Evolutionary conservation across 2,797 vertebrate species (phyloP).

Genomic region (Argya squamiceps): DNA sequence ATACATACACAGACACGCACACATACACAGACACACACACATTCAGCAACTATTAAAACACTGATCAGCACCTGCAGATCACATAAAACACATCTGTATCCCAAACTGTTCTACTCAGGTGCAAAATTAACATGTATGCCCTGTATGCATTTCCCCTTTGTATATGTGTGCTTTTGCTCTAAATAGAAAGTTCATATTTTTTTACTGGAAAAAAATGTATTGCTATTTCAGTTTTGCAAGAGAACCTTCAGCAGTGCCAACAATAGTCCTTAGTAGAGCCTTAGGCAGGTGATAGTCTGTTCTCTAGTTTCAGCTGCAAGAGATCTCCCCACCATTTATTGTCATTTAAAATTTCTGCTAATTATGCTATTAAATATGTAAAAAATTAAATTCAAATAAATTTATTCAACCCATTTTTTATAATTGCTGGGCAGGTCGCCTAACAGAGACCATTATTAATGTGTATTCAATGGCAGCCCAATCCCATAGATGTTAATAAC

Average conservation of each 20-base stretch:
- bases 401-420: background rate
- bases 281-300: background rate
- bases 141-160: background rate
- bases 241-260: background rate
- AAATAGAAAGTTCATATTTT: background rate
- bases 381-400: background rate
- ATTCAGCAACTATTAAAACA: background rate
- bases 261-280: background rate
- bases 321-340: background rate
- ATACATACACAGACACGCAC: rapidly evolving
- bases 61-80: background rate
- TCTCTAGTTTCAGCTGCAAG: background rate
- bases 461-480: background rate
- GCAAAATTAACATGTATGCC: background rate
- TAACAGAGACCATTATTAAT: background rate
- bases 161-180: background rate
- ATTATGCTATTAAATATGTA: background rate
- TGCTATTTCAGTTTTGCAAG: background rate
- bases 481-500: background rate
- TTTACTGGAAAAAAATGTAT: background rate
- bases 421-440: background rate
- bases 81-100: background rate
- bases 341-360: background rate
- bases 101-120: background rate
- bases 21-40: background rate